Conservation (phyloP, 2,113 vertebrate genomes). For the Lepus europaeus region DNA sequence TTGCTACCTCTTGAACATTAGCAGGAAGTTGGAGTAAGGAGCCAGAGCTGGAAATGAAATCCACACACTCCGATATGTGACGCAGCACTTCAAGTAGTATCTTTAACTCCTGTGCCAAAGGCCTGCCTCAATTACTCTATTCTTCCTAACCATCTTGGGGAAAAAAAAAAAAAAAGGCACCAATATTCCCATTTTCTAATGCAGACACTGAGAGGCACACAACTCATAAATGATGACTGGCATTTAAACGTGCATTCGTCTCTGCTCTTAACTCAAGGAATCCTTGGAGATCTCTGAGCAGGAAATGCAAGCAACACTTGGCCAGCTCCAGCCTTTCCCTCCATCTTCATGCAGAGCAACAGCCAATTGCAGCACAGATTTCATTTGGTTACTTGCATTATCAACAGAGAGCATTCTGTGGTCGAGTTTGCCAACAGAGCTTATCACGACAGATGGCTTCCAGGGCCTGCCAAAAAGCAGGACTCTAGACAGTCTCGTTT, state of each 20-base stretch:
- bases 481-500: conserved; percentile 63
- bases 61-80: too few species aligned
- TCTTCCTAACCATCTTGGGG: neutral
- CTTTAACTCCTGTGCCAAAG: too few species aligned
- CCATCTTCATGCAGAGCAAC: neutral
- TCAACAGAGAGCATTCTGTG: conserved; percentile 66
- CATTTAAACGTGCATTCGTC: neutral
- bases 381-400: conserved; percentile 48
- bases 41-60: too few species aligned
- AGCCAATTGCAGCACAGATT: conserved; percentile 43
- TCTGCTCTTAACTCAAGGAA: neutral
- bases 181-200: neutral
- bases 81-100: too few species aligned
- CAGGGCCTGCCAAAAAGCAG: conserved; percentile 58
- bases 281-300: neutral
- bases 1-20: too few species aligned
- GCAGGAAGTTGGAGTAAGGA: too few species aligned
- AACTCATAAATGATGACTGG: neutral
- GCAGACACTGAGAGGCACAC: neutral
- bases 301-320: neutral
- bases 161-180: neutral
- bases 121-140: neutral
- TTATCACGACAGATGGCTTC: conserved; percentile 66
- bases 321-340: neutral
- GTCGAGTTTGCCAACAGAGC: conserved; percentile 66